Evolutionary conservation across 2,797 vertebrate genomes (phyloP).

Genomic region (Argya squamiceps): DNA sequence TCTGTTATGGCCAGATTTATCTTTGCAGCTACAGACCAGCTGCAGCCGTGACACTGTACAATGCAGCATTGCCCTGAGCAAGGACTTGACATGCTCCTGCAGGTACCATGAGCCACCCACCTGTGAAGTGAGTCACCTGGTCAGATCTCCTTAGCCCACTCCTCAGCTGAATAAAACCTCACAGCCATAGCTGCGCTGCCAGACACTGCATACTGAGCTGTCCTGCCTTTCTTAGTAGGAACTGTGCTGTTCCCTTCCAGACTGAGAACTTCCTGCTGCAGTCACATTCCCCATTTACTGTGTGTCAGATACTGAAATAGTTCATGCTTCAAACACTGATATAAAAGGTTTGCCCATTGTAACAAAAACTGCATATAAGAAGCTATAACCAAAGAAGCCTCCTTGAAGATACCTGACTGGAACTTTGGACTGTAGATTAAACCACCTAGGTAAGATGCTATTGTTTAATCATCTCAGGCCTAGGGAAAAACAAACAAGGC

Average conservation of each 20-base stretch:
- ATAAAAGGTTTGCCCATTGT: no score
- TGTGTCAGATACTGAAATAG: background rate
- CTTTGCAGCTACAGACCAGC: background rate
- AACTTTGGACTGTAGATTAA: background rate
- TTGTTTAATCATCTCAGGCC: background rate
- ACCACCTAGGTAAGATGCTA: background rate
- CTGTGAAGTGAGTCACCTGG: background rate
- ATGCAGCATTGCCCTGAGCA: background rate
- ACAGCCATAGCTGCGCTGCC: background rate
- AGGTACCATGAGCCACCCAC: background rate
- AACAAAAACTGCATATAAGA: background rate
- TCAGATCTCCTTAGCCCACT: background rate
- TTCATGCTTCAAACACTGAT: background rate
- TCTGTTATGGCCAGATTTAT: background rate
- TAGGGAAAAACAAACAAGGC: background rate
- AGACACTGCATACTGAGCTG: fast-evolving
- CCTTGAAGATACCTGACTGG: background rate
- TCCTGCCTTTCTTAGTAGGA: background rate
- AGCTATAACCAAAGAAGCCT: background rate
- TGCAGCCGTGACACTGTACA: background rate
- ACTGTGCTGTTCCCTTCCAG: fast-evolving
- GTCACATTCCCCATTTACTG: background rate
- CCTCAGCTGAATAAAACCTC: background rate
- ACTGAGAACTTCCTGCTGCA: background rate
- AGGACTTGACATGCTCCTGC: background rate